Evolutionary conservation across 1,140 invertebrate genomes (phyloP).

Genomic region (Acromyrmex echinatior): DNA sequence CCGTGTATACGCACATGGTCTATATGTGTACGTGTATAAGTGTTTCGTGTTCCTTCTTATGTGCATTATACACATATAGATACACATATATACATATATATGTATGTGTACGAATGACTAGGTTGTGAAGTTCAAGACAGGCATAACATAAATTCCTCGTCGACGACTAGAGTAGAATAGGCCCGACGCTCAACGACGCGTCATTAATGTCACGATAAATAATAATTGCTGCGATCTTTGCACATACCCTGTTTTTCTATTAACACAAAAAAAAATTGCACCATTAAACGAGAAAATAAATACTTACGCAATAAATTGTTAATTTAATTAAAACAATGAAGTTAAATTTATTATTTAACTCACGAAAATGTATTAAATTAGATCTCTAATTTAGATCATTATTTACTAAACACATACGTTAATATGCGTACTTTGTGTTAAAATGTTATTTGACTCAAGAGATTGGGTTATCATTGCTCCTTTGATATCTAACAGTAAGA

Average conservation of each 20-base stretch:
- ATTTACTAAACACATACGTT: too few species aligned
- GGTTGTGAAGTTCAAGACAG: constrained; percentile 80
- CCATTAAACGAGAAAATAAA: not conserved
- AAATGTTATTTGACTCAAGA: too few species aligned
- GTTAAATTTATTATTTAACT: too few species aligned
- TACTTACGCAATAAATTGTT: not conserved
- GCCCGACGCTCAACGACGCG: not conserved
- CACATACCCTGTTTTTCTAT: not conserved
- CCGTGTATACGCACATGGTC: constrained; percentile 27
- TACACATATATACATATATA: constrained; percentile 70
- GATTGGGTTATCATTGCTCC: too few species aligned
- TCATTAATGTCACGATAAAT: not conserved
- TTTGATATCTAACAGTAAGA: too few species aligned
- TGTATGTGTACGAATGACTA: constrained; percentile 84
- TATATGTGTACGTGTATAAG: constrained; percentile 17
- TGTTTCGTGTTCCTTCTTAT: constrained; percentile 47
- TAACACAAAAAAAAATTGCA: constrained; percentile 4
- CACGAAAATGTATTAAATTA: not conserved
- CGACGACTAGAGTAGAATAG: constrained; percentile 71
- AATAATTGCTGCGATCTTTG: not conserved
- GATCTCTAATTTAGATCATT: too few species aligned
- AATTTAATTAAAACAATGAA: not conserved
- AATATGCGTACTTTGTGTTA: too few species aligned
- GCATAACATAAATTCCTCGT: constrained; percentile 73
- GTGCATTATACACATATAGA: constrained; percentile 77